Conservation (phyloP, 2,797 vertebrate genomes). For the Coregonus sp. region DNA sequence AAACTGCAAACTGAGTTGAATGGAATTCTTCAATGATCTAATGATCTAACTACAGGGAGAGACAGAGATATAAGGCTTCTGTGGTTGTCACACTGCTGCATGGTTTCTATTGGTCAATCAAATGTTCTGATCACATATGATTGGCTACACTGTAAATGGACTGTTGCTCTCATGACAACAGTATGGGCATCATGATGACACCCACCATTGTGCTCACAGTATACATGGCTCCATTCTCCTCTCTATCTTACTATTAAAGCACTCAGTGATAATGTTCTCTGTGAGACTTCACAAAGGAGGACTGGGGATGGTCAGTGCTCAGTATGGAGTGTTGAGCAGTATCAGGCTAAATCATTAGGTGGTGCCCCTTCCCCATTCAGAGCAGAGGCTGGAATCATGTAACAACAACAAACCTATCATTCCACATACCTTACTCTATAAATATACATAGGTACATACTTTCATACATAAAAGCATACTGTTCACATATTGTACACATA, state of each 20-base stretch:
- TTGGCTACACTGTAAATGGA: background rate
- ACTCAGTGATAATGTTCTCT: background rate
- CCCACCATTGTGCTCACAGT: background rate
- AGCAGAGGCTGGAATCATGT: slow-evolving; percentile 56
- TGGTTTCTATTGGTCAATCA: background rate
- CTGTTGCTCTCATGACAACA: background rate
- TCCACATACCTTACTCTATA: slow-evolving; percentile 64
- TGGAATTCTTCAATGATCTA: slow-evolving; percentile 5
- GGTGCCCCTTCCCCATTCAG: slow-evolving; percentile 56
- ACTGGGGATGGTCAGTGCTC: background rate
- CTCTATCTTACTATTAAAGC: slow-evolving; percentile 9
- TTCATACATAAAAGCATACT: slow-evolving; percentile 69
- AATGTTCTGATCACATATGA: background rate
- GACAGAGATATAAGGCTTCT: background rate
- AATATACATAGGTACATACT: slow-evolving; percentile 75
- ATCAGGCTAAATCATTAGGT: slow-evolving; percentile 54
- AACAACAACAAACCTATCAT: slow-evolving; percentile 54
- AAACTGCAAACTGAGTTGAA: background rate
- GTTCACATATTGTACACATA: slow-evolving; percentile 72
- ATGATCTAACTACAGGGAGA: background rate
- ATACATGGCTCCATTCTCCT: background rate
- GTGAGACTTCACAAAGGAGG: background rate
- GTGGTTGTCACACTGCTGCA: background rate
- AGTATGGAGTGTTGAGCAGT: slow-evolving; percentile 41
- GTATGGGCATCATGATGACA: background rate